These are phyloP conservation scores for Etheostoma spectabile DNA, from an alignment of 2,113 vertebrate species.

Conservation along the genomic window DNA sequence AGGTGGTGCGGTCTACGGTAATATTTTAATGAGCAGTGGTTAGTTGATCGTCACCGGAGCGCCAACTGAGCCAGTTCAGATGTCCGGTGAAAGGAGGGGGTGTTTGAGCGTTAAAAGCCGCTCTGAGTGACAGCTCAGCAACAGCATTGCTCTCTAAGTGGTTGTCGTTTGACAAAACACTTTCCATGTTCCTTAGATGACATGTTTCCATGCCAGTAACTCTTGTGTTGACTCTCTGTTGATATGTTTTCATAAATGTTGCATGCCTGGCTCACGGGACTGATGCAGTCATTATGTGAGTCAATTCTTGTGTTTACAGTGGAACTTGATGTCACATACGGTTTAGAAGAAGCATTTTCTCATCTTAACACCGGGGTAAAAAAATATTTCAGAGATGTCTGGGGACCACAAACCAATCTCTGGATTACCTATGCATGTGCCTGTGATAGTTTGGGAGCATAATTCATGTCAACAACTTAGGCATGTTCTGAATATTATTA, in stretches of 20 bases:
- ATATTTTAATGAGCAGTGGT: slow-evolving; percentile 62
- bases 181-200: slow-evolving; percentile 15
- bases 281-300: slow-evolving; percentile 13
- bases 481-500: slow-evolving; percentile 33
- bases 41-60: slow-evolving; percentile 28
- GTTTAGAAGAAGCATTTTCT: slow-evolving; percentile 31
- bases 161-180: slow-evolving; percentile 15
- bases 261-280: slow-evolving; percentile 9
- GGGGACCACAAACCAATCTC: not conserved
- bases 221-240: slow-evolving; percentile 19
- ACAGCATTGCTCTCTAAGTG: not conserved
- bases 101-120: not conserved
- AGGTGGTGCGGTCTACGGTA: slow-evolving; percentile 24
- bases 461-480: slow-evolving; percentile 36
- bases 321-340: not conserved
- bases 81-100: slow-evolving; percentile 27
- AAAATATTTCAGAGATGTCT: slow-evolving; percentile 12
- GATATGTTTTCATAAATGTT: slow-evolving; percentile 34
- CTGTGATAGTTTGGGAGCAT: slow-evolving; percentile 17
- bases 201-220: slow-evolving; percentile 34
- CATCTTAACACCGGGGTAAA: not conserved
- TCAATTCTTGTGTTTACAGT: slow-evolving; percentile 9
- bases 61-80: slow-evolving; percentile 23
- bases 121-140: slow-evolving; percentile 13
- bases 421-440: slow-evolving; percentile 15